Evolutionary conservation across 2,113 vertebrate genomes (phyloP).

Genomic region (Oncorhynchus kisutch): DNA sequence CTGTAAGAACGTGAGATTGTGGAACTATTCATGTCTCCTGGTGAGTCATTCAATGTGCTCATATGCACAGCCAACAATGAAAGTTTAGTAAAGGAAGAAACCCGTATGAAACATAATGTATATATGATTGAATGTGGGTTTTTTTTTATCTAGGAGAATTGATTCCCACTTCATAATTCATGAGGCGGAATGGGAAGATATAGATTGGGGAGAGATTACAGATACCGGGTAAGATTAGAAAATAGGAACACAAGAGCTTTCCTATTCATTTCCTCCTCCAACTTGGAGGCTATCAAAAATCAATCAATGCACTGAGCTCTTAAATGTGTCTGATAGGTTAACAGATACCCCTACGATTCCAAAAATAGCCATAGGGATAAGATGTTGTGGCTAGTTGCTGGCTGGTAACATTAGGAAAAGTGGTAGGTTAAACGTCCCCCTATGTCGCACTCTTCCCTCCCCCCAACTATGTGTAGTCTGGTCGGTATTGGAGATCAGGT

Average conservation of each 20-base stretch:
- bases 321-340: conserved; percentile 68
- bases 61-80: conserved; percentile 29
- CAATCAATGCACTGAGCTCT: conserved; percentile 74
- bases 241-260: conserved; percentile 65
- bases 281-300: conserved; percentile 69
- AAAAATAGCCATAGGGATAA: conserved; percentile 59
- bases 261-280: conserved; percentile 48
- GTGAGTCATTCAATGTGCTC: conserved; percentile 19
- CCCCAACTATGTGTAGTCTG: conserved; percentile 26
- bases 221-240: conserved; percentile 65
- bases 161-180: conserved; percentile 69
- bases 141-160: conserved; percentile 53
- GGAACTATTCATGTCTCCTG: conserved; percentile 14
- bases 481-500: conserved; percentile 33
- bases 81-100: conserved; percentile 27
- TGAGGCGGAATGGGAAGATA: conserved; percentile 61
- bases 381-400: conserved; percentile 28
- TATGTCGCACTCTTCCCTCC: conserved; percentile 3
- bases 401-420: not conserved
- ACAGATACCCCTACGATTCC: conserved; percentile 55
- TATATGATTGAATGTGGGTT: conserved; percentile 47
- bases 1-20: not conserved
- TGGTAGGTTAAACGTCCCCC: conserved; percentile 27
- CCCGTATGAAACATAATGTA: conserved; percentile 32
- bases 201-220: conserved; percentile 63